A percentile compares a stretch with the other conserved stretches of the same genome.
These are phyloP conservation scores for Paraescarpia echinospica DNA, from an alignment of 1,140 invertebrate species.

Conservation along the genomic window DNA sequence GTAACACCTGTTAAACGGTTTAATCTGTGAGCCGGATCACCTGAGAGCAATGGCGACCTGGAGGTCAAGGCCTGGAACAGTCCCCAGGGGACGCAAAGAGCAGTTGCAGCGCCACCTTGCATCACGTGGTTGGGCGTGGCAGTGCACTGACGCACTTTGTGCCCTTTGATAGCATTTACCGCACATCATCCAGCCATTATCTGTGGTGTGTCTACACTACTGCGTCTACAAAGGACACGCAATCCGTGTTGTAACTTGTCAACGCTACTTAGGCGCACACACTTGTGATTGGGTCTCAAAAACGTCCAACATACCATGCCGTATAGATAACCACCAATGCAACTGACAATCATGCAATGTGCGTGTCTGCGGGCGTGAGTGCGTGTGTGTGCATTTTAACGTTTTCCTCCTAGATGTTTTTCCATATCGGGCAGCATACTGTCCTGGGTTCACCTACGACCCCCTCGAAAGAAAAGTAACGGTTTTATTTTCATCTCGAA, in stretches of 20 bases:
- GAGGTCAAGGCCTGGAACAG: not conserved
- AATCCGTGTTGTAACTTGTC: not conserved
- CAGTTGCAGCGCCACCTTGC: not conserved
- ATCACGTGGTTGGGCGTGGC: not conserved
- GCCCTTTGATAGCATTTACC: not conserved
- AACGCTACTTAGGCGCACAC: too few relatives aligned
- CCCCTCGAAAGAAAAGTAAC: too few relatives aligned
- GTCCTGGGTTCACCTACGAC: too few relatives aligned
- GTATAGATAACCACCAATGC: too few relatives aligned
- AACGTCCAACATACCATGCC: too few relatives aligned
- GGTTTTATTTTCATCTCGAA: too few relatives aligned
- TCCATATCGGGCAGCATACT: too few relatives aligned
- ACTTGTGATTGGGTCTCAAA: too few relatives aligned
- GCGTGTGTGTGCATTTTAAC: too few relatives aligned
- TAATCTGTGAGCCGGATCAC: not conserved
- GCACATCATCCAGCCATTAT: not conserved
- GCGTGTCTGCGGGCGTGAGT: too few relatives aligned
- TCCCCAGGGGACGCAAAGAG: not conserved
- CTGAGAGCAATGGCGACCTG: not conserved
- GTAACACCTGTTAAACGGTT: not conserved
- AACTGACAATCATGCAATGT: too few relatives aligned
- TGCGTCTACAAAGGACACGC: not conserved
- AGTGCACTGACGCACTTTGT: not conserved
- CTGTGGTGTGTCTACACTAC: not conserved
- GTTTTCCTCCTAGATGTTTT: too few relatives aligned